Evolutionary conservation across 2,797 vertebrate species (phyloP).

Genomic region (Syngnathus rostellatus): DNA sequence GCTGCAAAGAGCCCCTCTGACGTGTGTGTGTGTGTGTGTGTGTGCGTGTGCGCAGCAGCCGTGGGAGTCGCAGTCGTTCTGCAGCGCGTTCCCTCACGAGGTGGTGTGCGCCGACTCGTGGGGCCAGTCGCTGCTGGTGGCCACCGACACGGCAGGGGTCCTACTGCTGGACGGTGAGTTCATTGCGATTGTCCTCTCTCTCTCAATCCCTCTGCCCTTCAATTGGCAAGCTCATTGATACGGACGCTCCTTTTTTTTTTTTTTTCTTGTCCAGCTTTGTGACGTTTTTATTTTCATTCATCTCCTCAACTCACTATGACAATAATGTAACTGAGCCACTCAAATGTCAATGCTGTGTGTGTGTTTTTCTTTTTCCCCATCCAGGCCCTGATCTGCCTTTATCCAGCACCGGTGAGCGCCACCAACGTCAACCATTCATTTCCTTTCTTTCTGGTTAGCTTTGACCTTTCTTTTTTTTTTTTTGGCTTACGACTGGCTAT

Average conservation of each 20-base stretch:
- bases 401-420: constrained; percentile 59
- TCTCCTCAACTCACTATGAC: not conserved
- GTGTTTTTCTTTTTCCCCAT: constrained; percentile 38
- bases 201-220: constrained; percentile 12
- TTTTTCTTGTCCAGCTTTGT: not conserved
- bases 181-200: constrained; percentile 26
- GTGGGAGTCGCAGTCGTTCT: constrained; percentile 96
- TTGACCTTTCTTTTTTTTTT: too few relatives aligned
- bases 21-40: not conserved
- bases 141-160: constrained; percentile 86
- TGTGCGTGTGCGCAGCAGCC: constrained; percentile 66
- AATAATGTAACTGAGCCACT: not conserved
- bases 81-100: constrained; percentile 88
- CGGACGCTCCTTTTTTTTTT: not conserved
- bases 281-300: not conserved
- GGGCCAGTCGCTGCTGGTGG: constrained; percentile 88
- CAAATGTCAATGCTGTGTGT: constrained; percentile 20
- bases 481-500: too few relatives aligned
- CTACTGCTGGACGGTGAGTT: constrained; percentile 91
- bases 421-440: not conserved
- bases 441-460: not conserved
- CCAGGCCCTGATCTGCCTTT: constrained; percentile 64
- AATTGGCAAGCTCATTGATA: not conserved
- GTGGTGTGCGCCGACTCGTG: constrained; percentile 90
- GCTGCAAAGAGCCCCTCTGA: not conserved